These are phyloP conservation scores for Torymus auratus DNA, from an alignment of 2,888 invertebrate species.

Conservation along the genomic window DNA sequence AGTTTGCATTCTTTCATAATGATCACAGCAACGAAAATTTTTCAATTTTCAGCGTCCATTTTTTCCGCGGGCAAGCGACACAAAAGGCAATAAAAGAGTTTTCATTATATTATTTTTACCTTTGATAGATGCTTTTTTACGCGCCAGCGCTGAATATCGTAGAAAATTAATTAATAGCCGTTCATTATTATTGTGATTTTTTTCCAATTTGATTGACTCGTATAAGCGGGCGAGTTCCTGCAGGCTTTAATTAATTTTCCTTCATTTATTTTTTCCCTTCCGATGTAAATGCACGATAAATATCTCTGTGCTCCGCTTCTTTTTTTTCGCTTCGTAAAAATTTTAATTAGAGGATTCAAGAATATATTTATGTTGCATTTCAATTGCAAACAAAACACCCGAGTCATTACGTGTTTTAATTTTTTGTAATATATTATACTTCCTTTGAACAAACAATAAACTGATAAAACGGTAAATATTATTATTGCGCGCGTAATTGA, in stretches of 20 bases:
- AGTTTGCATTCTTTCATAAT: conserved; percentile 4
- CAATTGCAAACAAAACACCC: conserved; percentile 2
- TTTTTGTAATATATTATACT: conserved; percentile 11
- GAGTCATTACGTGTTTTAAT: conserved; percentile 6
- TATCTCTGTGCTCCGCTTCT: conserved; percentile 21
- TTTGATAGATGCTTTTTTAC: conserved; percentile 30
- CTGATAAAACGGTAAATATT: background rate
- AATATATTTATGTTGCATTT: conserved; percentile 11
- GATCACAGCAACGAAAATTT: conserved; percentile 9
- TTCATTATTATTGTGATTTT: conserved; percentile 33
- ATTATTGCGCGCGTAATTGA: no score
- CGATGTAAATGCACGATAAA: conserved; percentile 18
- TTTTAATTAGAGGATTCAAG: conserved; percentile 46
- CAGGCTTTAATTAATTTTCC: conserved; percentile 52
- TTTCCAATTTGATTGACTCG: conserved; percentile 37
- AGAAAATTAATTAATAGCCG: conserved; percentile 42
- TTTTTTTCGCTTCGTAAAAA: conserved; percentile 6
- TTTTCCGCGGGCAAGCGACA: conserved; percentile 2
- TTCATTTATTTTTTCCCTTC: conserved; percentile 23
- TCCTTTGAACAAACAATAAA: background rate
- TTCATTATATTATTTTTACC: conserved; percentile 40
- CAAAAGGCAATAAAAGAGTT: conserved; percentile 31
- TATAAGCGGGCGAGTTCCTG: conserved; percentile 10
- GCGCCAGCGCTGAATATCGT: background rate
- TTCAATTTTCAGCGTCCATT: conserved; percentile 14